Percentiles rank a stretch among this genome's conserved stretches.
Evolutionary conservation across 2,113 vertebrate species (phyloP).

Genomic region (Pycnonotus jocosus): DNA sequence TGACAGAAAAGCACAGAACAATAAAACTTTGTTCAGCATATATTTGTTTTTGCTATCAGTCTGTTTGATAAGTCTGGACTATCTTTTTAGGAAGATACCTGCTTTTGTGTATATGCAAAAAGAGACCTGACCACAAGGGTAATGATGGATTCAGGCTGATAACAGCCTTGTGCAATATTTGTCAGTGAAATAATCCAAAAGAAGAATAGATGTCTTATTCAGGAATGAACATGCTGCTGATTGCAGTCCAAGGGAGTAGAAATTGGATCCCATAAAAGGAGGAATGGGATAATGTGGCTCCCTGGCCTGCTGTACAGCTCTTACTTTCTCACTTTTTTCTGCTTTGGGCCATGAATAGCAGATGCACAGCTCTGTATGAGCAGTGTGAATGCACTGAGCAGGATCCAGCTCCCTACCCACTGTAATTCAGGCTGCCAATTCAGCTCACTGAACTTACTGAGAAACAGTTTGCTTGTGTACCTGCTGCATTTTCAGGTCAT

Average conservation of each 20-base stretch:
- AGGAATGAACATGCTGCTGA: not conserved
- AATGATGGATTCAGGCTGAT: not conserved
- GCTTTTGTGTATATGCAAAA: constrained; percentile 4
- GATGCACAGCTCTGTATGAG: not conserved
- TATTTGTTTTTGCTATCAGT: constrained; percentile 7
- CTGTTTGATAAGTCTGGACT: not conserved
- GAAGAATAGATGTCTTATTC: not conserved
- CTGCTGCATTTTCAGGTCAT: not conserved
- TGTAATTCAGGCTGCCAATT: not conserved
- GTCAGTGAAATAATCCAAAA: not conserved
- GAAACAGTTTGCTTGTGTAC: not conserved
- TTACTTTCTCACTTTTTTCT: not conserved
- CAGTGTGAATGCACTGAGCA: not conserved
- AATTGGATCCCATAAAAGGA: not conserved
- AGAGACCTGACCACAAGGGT: not conserved
- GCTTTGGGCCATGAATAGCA: not conserved
- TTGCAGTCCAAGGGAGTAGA: not conserved
- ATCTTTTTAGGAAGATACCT: not conserved
- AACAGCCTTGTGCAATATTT: constrained; percentile 2
- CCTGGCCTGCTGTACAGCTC: not conserved
- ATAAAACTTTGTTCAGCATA: not conserved
- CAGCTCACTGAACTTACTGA: not conserved
- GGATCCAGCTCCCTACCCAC: not conserved
- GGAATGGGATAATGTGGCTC: not conserved
- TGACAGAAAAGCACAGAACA: not conserved